phyloP scores from a whole-genome alignment of 2,797 vertebrate genomes.

The Xiphorhynchus erythropygius region DNA sequence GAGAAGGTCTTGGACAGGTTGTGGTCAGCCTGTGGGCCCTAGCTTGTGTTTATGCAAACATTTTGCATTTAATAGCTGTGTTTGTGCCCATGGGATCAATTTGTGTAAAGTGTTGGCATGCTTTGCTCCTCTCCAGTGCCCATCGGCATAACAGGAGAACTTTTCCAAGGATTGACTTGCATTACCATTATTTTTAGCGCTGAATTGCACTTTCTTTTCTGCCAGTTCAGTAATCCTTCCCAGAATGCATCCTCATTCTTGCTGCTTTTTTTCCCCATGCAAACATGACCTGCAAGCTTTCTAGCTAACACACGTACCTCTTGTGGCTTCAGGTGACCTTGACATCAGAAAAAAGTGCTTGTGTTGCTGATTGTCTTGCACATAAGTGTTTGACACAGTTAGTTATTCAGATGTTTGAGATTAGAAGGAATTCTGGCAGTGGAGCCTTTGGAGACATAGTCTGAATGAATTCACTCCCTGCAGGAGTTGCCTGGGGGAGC shows the following conservation, averaged over 20 bases:
- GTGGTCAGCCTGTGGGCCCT: neutral
- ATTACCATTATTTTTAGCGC: neutral
- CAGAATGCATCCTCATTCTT: neutral
- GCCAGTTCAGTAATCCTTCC: neutral
- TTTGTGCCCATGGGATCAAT: neutral
- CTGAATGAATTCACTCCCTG: neutral
- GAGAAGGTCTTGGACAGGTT: neutral
- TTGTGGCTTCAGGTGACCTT: neutral
- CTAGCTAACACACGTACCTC: rapidly evolving
- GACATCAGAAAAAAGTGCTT: neutral
- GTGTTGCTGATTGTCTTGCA: neutral
- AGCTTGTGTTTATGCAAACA: neutral
- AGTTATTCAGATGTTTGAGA: neutral
- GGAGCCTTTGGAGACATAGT: neutral
- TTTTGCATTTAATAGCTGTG: neutral
- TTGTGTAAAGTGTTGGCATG: neutral
- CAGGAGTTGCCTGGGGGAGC: neutral
- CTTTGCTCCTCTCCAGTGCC: neutral
- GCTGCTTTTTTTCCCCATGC: neutral
- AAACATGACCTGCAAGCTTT: neutral
- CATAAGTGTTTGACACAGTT: neutral
- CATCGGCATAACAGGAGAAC: neutral
- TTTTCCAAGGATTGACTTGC: neutral
- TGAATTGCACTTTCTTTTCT: neutral
- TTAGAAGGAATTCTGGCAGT: neutral